These are phyloP conservation scores for Butastur rufipennis DNA, from an alignment of 2,113 vertebrate species.

Conservation along the genomic window DNA sequence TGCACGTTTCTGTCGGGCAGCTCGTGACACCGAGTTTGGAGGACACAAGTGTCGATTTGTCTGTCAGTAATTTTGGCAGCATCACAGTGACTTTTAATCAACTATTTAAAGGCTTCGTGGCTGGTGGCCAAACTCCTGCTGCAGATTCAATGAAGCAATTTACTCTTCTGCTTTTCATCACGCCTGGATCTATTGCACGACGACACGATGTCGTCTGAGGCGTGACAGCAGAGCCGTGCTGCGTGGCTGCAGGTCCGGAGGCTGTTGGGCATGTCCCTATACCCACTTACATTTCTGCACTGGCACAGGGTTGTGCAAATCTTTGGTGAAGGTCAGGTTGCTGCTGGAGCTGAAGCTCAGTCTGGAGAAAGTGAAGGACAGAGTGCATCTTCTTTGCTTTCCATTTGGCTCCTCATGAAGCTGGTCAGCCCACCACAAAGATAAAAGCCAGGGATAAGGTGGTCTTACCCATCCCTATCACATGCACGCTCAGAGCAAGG, in stretches of 20 bases:
- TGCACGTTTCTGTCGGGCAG: neutral
- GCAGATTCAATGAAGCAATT: neutral
- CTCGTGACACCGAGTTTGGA: neutral
- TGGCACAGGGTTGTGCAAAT: neutral
- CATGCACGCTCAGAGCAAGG: neutral
- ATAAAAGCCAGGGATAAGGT: neutral
- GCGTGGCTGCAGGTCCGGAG: neutral
- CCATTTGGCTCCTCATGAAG: neutral
- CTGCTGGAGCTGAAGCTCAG: neutral
- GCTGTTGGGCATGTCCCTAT: neutral
- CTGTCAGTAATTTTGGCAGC: neutral
- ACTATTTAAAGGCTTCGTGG: neutral
- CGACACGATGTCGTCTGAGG: rapidly evolving
- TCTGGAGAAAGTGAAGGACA: neutral
- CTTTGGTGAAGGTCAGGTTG: neutral
- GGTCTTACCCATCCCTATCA: neutral
- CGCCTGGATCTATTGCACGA: rapidly evolving
- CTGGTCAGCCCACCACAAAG: neutral
- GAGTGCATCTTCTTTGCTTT: neutral
- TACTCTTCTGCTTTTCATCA: neutral
- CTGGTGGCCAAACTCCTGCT: neutral
- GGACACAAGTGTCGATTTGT: neutral
- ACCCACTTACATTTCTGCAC: neutral
- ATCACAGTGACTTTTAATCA: constrained; percentile 17
- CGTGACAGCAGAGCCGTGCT: neutral